A percentile compares a stretch with the other conserved stretches of the same genome.
Conservation (phyloP, 2,797 vertebrate species). For the Emys orbicularis region DNA sequence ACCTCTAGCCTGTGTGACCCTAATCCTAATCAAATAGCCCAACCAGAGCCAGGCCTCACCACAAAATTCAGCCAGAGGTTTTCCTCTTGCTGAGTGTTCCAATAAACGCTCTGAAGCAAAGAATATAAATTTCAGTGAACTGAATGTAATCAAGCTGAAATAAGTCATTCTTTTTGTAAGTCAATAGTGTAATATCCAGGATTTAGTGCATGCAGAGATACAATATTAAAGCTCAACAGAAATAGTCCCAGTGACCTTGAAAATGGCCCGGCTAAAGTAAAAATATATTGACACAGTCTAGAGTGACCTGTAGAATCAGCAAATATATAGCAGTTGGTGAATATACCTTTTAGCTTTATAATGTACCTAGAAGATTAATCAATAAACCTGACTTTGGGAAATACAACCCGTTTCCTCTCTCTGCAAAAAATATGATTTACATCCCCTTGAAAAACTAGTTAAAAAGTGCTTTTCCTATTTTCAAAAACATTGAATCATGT, state of each 20-base stretch:
- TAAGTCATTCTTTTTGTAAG: conserved; percentile 65
- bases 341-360: conserved; percentile 70
- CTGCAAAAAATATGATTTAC: conserved; percentile 58
- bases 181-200: conserved; percentile 67
- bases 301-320: conserved; percentile 66
- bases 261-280: conserved; percentile 53
- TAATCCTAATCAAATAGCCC: not conserved
- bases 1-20: too few species aligned
- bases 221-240: conserved; percentile 66
- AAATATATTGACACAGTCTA: conserved; percentile 55
- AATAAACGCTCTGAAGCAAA: conserved; percentile 43
- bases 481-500: conserved; percentile 11
- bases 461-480: conserved; percentile 39
- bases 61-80: conserved; percentile 38
- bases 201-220: conserved; percentile 59
- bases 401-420: conserved; percentile 52
- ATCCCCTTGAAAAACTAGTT: conserved; percentile 36
- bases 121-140: conserved; percentile 52
- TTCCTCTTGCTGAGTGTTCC: conserved; percentile 51
- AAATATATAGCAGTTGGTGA: conserved; percentile 47
- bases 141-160: conserved; percentile 66
- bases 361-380: conserved; percentile 70
- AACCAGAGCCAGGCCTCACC: not conserved
- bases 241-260: conserved; percentile 74
- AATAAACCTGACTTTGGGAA: conserved; percentile 78